Conservation (phyloP, 23 tunicate genomes). For the Trididemnum nubilum region DNA sequence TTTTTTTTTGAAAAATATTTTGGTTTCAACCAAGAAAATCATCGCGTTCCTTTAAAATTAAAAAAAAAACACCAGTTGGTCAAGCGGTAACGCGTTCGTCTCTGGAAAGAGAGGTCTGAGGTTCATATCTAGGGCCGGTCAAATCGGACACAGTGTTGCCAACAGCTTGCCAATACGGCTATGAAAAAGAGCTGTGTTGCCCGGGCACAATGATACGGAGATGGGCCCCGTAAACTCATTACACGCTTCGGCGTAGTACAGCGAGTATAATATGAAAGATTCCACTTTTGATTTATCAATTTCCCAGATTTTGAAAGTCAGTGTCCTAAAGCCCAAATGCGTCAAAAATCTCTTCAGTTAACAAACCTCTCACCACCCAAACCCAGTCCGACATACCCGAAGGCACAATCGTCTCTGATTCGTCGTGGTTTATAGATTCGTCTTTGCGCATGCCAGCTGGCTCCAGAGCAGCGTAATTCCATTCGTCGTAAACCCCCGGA, state of each 20-base stretch:
- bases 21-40: too few species aligned
- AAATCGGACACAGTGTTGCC: neutral
- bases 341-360: too few species aligned
- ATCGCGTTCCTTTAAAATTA: too few species aligned
- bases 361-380: too few species aligned
- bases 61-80: too few species aligned
- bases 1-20: too few species aligned
- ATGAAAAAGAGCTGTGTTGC: neutral
- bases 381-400: too few species aligned
- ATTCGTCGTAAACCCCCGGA: constrained; percentile 52
- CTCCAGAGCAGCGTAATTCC: constrained; percentile 72
- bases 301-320: too few species aligned
- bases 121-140: neutral
- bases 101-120: constrained; percentile 17
- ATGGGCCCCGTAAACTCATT: neutral
- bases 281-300: constrained; percentile 1
- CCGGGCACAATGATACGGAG: neutral
- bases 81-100: too few species aligned
- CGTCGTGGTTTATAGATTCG: constrained; percentile 31
- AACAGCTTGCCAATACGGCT: neutral
- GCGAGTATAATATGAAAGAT: neutral
- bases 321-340: too few species aligned
- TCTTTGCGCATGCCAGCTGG: constrained; percentile 75
- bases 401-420: too few species aligned
- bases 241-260: neutral